Percentiles rank a stretch among this genome's conserved stretches.
These are phyloP conservation scores for Drepana arcuata DNA, from an alignment of 1,140 invertebrate species.

Conservation along the genomic window DNA sequence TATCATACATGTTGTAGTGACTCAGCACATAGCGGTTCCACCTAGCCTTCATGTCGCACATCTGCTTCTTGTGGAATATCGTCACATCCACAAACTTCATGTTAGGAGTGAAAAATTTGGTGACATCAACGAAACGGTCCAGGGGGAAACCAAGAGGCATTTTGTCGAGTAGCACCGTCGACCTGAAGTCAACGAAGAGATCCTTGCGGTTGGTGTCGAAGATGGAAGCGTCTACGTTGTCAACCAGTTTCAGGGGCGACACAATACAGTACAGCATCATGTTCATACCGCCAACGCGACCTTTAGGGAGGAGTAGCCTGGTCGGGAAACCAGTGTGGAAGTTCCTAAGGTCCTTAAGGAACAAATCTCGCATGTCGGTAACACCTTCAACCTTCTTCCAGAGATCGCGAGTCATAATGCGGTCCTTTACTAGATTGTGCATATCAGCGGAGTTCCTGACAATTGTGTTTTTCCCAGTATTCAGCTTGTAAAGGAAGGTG, in stretches of 20 bases:
- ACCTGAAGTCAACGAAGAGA: slow-evolving; percentile 40
- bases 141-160: slow-evolving; percentile 79
- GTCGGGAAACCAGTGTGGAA: slow-evolving; percentile 74
- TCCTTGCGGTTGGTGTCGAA: slow-evolving; percentile 40
- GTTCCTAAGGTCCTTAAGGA: slow-evolving; percentile 42
- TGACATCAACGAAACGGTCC: slow-evolving; percentile 73
- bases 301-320: slow-evolving; percentile 75
- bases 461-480: slow-evolving; percentile 72
- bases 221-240: slow-evolving; percentile 40
- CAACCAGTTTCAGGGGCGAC: slow-evolving; percentile 53
- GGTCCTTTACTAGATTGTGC: slow-evolving; percentile 61
- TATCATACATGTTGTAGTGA: slow-evolving; percentile 36
- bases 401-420: slow-evolving; percentile 55
- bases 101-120: slow-evolving; percentile 70
- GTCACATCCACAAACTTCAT: slow-evolving; percentile 74
- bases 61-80: slow-evolving; percentile 71
- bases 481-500: slow-evolving; percentile 71
- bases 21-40: slow-evolving; percentile 46
- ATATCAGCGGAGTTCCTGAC: slow-evolving; percentile 71
- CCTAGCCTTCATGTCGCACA: slow-evolving; percentile 46
- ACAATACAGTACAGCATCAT: slow-evolving; percentile 75
- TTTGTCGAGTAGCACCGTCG: slow-evolving; percentile 64
- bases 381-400: slow-evolving; percentile 50
- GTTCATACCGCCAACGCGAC: slow-evolving; percentile 74
- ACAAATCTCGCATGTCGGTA: slow-evolving; percentile 32